Evolutionary conservation across 1,140 invertebrate species (phyloP).

Genomic region (Saxidomus purpurata): DNA sequence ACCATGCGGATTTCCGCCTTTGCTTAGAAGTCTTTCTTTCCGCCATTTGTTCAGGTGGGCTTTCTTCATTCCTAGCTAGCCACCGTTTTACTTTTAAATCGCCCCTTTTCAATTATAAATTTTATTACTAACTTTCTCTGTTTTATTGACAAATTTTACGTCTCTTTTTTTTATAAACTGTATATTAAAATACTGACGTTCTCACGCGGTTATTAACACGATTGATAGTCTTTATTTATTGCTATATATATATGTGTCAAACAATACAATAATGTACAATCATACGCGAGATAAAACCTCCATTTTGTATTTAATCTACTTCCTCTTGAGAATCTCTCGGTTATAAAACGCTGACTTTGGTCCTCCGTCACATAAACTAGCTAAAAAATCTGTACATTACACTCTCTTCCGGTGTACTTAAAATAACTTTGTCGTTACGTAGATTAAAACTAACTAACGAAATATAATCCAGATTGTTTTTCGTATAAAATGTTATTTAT

Average conservation of each 20-base stretch:
- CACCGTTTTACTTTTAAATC: too few species aligned
- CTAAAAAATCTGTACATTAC: background rate
- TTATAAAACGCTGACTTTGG: background rate
- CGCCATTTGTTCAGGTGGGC: conserved; percentile 55
- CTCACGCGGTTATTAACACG: too few species aligned
- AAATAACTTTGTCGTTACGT: conserved; percentile 27
- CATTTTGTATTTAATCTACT: conserved; percentile 21
- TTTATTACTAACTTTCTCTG: too few species aligned
- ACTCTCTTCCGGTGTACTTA: conserved; percentile 44
- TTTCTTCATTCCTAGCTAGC: conserved; percentile 46
- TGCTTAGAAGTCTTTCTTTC: conserved; percentile 22
- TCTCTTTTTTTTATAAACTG: too few species aligned
- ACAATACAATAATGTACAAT: too few species aligned
- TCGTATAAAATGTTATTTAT: background rate
- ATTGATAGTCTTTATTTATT: too few species aligned
- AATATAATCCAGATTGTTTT: background rate
- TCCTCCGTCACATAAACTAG: background rate
- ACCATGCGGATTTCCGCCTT: conserved; percentile 4
- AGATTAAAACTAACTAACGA: background rate
- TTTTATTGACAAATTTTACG: too few species aligned
- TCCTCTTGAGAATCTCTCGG: background rate
- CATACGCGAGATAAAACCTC: background rate
- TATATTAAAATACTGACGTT: too few species aligned
- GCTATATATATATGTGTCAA: too few species aligned
- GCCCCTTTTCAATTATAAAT: too few species aligned